These are phyloP conservation scores for Metaphire vulgaris DNA, from an alignment of 1,140 invertebrate species.

Conservation along the genomic window DNA sequence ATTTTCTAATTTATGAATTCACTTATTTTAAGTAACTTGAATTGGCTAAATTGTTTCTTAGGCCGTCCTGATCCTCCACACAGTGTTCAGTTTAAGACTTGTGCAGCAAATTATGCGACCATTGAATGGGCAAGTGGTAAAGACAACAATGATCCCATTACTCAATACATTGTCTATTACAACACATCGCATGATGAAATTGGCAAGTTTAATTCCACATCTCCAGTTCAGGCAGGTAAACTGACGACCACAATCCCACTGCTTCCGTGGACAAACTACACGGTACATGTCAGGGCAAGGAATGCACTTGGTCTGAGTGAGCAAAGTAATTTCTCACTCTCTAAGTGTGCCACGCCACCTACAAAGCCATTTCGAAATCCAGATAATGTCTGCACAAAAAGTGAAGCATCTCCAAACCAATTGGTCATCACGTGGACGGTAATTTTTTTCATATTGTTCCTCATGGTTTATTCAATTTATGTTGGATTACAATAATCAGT, in stretches of 20 bases:
- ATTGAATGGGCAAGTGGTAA: constrained; percentile 79
- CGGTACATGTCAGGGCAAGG: constrained; percentile 83
- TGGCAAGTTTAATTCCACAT: constrained; percentile 53
- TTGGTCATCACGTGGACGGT: constrained; percentile 90
- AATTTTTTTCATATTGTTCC: no score
- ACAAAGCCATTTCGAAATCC: constrained; percentile 90
- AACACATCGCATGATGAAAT: constrained; percentile 85
- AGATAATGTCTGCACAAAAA: constrained; percentile 81
- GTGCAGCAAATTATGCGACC: constrained; percentile 54
- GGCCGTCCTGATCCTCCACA: constrained; percentile 11
- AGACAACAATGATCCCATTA: constrained; percentile 67
- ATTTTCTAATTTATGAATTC: no score
- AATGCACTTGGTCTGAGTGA: constrained; percentile 88
- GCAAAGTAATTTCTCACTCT: constrained; percentile 69
- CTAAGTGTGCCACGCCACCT: constrained; percentile 74
- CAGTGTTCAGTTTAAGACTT: constrained; percentile 6
- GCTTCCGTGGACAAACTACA: constrained; percentile 92
- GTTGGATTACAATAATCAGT: no score
- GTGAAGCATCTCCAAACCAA: constrained; percentile 76
- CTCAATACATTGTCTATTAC: constrained; percentile 84
- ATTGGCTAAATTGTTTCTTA: no score
- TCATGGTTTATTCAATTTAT: no score
- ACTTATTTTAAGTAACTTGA: no score
- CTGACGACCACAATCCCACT: constrained; percentile 8
- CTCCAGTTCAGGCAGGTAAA: neutral